A percentile compares a stretch with the other conserved stretches of the same genome.
These are phyloP conservation scores for Picathartes gymnocephalus DNA, from an alignment of 2,113 vertebrate species.

Conservation along the genomic window DNA sequence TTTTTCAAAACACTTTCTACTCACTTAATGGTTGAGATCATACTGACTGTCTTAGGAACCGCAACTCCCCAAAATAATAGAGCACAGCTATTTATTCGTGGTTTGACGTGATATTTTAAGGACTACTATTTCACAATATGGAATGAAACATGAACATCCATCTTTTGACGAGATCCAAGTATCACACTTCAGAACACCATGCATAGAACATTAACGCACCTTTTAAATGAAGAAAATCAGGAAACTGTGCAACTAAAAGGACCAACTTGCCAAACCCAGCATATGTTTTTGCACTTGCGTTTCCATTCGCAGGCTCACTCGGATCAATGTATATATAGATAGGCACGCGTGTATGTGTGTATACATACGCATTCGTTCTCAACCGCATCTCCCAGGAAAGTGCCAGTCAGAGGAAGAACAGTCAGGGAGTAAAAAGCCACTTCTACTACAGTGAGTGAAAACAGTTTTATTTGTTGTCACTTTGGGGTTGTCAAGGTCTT, in stretches of 20 bases:
- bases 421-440: neutral
- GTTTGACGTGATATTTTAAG: neutral
- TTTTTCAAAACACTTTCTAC: conserved; percentile 9
- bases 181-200: neutral
- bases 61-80: neutral
- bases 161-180: neutral
- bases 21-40: neutral
- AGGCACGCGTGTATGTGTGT: neutral
- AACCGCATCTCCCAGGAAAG: neutral
- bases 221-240: neutral
- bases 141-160: neutral
- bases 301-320: neutral
- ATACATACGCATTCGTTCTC: neutral
- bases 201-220: neutral
- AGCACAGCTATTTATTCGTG: neutral
- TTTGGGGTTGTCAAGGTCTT: neutral
- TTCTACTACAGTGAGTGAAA: neutral
- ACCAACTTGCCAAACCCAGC: conserved; percentile 17
- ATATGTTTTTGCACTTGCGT: conserved; percentile 19
- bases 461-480: neutral
- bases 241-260: neutral
- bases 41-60: neutral
- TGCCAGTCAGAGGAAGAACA: neutral
- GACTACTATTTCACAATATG: neutral
- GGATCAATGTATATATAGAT: neutral